Percentiles rank a stretch among this genome's conserved stretches.
Evolutionary conservation across 1,140 invertebrate species (phyloP).

Genomic region (Papilio glaucus): DNA sequence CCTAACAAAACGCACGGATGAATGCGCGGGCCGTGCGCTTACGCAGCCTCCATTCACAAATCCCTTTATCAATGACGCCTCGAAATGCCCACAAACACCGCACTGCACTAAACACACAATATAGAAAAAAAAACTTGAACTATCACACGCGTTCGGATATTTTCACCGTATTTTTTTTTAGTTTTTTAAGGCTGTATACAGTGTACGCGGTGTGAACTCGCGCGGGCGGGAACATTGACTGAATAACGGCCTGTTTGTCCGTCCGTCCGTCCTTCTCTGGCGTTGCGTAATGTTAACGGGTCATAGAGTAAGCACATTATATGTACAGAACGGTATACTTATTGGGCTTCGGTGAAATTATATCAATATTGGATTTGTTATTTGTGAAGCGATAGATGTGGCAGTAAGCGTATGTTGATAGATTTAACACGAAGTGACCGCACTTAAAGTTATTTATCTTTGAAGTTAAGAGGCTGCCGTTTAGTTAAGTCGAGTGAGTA

Average conservation of each 20-base stretch:
- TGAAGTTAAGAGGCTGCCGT: not conserved
- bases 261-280: constrained; percentile 65
- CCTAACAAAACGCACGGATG: too few species aligned
- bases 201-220: constrained; percentile 47
- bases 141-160: constrained; percentile 35
- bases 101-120: constrained; percentile 39
- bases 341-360: constrained; percentile 36
- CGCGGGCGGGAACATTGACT: constrained; percentile 64
- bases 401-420: not conserved
- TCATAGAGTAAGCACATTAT: constrained; percentile 67
- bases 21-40: constrained; percentile 51
- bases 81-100: constrained; percentile 40
- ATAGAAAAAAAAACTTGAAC: constrained; percentile 43
- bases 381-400: constrained; percentile 26
- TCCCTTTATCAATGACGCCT: constrained; percentile 60
- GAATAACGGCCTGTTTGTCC: constrained; percentile 65
- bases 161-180: constrained; percentile 43
- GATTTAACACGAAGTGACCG: not conserved
- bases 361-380: constrained; percentile 42
- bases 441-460: constrained; percentile 14
- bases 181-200: constrained; percentile 47
- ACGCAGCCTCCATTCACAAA: constrained; percentile 73
- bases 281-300: constrained; percentile 76
- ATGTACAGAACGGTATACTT: constrained; percentile 56
- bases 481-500: not conserved